Conservation (phyloP, 2,888 invertebrate species). For the Troides oblongomaculatus region DNA sequence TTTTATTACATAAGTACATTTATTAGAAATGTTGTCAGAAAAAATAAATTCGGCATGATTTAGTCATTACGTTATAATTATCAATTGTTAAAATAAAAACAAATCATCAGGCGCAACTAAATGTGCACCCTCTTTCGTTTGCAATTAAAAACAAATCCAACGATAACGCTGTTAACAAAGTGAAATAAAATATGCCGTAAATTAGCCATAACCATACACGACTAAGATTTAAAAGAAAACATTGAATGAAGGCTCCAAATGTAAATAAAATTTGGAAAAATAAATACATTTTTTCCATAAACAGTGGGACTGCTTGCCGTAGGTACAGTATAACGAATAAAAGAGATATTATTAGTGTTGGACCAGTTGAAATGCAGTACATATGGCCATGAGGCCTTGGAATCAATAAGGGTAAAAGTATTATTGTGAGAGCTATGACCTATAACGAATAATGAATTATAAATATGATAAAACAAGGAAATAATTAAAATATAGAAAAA, state of each 20-base stretch:
- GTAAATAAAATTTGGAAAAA: slow-evolving; percentile 75
- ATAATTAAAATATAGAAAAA: not conserved
- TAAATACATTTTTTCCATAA: slow-evolving; percentile 76
- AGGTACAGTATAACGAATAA: slow-evolving; percentile 66
- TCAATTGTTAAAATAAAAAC: slow-evolving; percentile 30
- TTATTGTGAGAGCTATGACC: slow-evolving; percentile 60
- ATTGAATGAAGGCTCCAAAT: slow-evolving; percentile 72
- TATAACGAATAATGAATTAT: slow-evolving; percentile 49
- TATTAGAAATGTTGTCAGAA: slow-evolving; percentile 16
- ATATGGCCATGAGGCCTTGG: slow-evolving; percentile 67
- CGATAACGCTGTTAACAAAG: slow-evolving; percentile 57
- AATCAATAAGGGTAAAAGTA: slow-evolving; percentile 54
- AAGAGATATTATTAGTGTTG: slow-evolving; percentile 66
- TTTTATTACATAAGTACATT: slow-evolving; percentile 16
- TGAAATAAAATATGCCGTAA: slow-evolving; percentile 68
- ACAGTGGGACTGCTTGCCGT: slow-evolving; percentile 66
- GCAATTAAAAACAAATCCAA: slow-evolving; percentile 71
- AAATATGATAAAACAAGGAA: slow-evolving; percentile 31
- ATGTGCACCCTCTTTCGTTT: slow-evolving; percentile 74
- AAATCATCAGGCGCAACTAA: slow-evolving; percentile 61
- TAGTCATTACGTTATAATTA: not conserved
- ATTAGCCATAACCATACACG: slow-evolving; percentile 69
- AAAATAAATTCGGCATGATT: slow-evolving; percentile 7
- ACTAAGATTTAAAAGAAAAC: slow-evolving; percentile 66
- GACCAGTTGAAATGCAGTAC: slow-evolving; percentile 74